These are phyloP conservation scores for Agrochola macilenta DNA, from an alignment of 2,888 invertebrate genomes.

Conservation along the genomic window DNA sequence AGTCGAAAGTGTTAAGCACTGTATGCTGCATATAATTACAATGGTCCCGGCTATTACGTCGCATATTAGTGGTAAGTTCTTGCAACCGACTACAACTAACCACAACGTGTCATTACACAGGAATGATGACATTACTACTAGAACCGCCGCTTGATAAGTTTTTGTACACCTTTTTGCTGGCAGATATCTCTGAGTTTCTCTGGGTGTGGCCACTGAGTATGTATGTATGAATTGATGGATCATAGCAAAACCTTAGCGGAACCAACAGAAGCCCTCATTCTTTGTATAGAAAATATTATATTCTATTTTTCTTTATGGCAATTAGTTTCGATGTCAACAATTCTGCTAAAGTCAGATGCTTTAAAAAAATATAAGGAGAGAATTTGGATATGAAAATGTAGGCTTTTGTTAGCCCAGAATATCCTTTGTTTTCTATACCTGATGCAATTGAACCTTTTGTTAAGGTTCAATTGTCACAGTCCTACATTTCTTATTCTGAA, in stretches of 20 bases:
- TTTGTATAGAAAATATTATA: conserved; percentile 28
- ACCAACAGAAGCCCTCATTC: conserved; percentile 38
- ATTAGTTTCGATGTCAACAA: neutral
- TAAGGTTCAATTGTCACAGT: no score
- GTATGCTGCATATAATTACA: conserved; percentile 22
- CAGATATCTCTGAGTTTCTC: conserved; percentile 63
- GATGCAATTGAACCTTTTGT: neutral
- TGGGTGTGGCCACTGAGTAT: conserved; percentile 56
- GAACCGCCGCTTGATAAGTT: conserved; percentile 53
- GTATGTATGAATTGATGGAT: conserved; percentile 37
- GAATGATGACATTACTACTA: conserved; percentile 66
- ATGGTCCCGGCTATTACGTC: conserved; percentile 22
- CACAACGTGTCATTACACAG: conserved; percentile 60
- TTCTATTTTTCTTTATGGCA: neutral
- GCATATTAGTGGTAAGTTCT: conserved; percentile 42
- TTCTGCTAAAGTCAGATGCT: neutral
- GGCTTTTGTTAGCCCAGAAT: neutral
- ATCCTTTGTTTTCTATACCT: neutral
- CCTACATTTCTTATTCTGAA: neutral
- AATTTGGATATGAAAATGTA: neutral
- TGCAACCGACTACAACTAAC: conserved; percentile 22
- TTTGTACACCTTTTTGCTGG: conserved; percentile 53
- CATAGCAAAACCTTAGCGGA: conserved; percentile 35
- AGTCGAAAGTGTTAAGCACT: neutral
- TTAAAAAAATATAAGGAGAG: neutral